Percentiles rank a stretch among this genome's conserved stretches.
phyloP scores from a whole-genome alignment of 30 jellyfish, hydroid and myxozoan genomes.

The Cassiopea andromeda region DNA sequence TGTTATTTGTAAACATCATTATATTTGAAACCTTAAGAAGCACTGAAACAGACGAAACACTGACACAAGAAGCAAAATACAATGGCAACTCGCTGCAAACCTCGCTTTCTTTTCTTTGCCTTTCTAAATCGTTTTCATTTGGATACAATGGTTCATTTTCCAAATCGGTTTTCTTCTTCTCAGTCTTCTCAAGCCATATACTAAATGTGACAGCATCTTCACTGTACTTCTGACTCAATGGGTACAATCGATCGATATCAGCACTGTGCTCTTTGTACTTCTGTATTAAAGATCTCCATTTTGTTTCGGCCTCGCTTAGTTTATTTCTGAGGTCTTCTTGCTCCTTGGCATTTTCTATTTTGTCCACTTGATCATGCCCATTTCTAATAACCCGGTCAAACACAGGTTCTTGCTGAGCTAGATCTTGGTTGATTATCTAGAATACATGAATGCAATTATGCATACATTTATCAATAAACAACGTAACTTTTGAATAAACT shows the following conservation, averaged over 20 bases:
- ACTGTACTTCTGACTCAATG: constrained; percentile 63
- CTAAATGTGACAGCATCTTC: constrained; percentile 76
- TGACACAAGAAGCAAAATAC: too few relatives aligned
- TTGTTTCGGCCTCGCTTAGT: constrained; percentile 64
- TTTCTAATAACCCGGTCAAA: constrained; percentile 77
- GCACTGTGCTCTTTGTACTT: constrained; percentile 59
- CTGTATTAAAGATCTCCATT: constrained; percentile 69
- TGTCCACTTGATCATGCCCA: constrained; percentile 73
- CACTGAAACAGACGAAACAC: too few relatives aligned
- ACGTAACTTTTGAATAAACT: too few relatives aligned
- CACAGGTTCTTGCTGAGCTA: constrained; percentile 88
- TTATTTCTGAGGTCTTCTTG: constrained; percentile 64
- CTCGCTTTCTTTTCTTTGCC: constrained; percentile 81
- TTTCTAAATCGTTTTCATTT: constrained; percentile 29
- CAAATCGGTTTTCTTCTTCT: constrained; percentile 66
- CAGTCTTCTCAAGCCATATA: constrained; percentile 83
- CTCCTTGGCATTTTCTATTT: constrained; percentile 84
- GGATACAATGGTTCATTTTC: constrained; percentile 47
- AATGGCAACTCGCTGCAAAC: constrained; percentile 41
- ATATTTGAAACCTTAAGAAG: too few relatives aligned
- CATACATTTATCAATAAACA: too few relatives aligned
- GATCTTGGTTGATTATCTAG: constrained; percentile 85
- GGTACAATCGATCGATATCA: constrained; percentile 72
- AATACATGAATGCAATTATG: too few relatives aligned
- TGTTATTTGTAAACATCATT: too few relatives aligned